phyloP scores from a whole-genome alignment of 2,113 vertebrate species.

The Danio rerio region GRCz12tu NC_133176.1:53153001-53153500 shows the following conservation, averaged over 20 bases:
- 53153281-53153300: conserved; percentile 54
- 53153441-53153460: no score
- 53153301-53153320: not conserved
- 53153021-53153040: conserved; percentile 23
- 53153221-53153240: conserved; percentile 69
- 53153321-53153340: not conserved
- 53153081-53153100: conserved; percentile 64
- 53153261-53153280: conserved; percentile 63
- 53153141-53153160: conserved; percentile 78
- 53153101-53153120: conserved; percentile 70
- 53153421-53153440: no score
- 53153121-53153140: conserved; percentile 71
- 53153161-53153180: conserved; percentile 77
- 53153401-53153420: not conserved
- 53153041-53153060: conserved; percentile 24
- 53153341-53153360: not conserved
- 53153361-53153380: not conserved
- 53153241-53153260: conserved; percentile 56
- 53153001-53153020: not conserved
- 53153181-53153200: conserved; percentile 65
- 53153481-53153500: no score
- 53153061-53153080: conserved; percentile 31
- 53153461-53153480: no score
- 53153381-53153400: not conserved
- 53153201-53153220: conserved; percentile 60